Conservation (phyloP, 2,888 invertebrate species). For the Epirrhoe tristata region DNA sequence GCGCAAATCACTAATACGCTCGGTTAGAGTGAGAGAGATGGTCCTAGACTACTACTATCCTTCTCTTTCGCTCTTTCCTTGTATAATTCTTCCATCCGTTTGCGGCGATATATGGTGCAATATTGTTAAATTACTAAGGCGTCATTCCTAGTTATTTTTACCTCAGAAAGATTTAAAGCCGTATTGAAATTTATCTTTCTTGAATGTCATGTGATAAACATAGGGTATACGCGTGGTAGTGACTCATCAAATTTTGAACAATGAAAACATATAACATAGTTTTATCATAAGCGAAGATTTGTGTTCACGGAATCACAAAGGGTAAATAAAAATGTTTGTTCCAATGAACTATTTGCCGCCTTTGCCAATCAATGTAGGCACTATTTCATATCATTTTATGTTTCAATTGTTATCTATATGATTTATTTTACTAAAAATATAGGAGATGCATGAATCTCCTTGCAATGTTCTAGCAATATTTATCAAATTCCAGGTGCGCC, state of each 20-base stretch:
- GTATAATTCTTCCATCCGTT: too few species aligned
- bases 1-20: too few species aligned
- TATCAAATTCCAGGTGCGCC: conserved; percentile 77
- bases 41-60: too few species aligned
- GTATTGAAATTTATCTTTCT: neutral
- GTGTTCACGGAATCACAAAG: neutral
- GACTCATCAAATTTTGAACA: neutral
- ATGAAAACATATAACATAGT: neutral
- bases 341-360: neutral
- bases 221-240: neutral
- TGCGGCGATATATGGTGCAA: neutral
- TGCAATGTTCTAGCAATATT: neutral
- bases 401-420: too few species aligned
- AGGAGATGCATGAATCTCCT: too few species aligned
- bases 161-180: neutral
- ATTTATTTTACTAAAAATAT: too few species aligned
- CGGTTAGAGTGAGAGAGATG: too few species aligned
- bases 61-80: too few species aligned
- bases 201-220: neutral
- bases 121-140: neutral
- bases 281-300: neutral
- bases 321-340: conserved; percentile 4
- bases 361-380: neutral
- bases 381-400: neutral
- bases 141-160: neutral